Base-by-base conservation (phyloP, 2,888 invertebrate species). In the Spodoptera picta region DNA sequence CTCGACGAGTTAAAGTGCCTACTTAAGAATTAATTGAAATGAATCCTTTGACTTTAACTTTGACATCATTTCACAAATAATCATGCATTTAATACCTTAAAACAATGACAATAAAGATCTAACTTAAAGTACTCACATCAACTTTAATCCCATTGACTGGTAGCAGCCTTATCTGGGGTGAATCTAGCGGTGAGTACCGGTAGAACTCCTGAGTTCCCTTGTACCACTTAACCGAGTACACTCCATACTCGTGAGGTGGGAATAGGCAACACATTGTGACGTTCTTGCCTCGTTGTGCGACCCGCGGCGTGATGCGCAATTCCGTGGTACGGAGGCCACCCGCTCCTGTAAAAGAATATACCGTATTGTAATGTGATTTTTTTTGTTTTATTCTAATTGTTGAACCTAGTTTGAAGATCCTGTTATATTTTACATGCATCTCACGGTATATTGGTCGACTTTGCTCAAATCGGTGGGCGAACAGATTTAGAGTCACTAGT, bases 171-270 rank as follows among this genome's bases (percentile, higher is more conserved):
- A 96, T 97, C 43, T 95, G 95, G 4, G 97, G 97, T 55, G 92
- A 92, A 83, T 97, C 97, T 72, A 96, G 95, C 10, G 98, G 98
- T 11, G 97, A 96, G 88, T 96, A 98, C 81, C 98, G 95, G 92
- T 98, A 98, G 93, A 98, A 98, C 94, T 98, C 98, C 83, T 96
- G 95, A 77, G 93, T 95, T 47, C 98, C 98, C 80, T 96, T 96
- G 95, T 97, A 98, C 97, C 98, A 98, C 95, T 98, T 98, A 63
- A 98, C 97, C 0, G 97, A 96, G 90, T 98, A 98, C 61, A 98
- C 95, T 7, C 96, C 96, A 64, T 96, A 96, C 49, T 96, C 96
- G 82, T 97, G 96, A 77, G 97, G 93, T 87, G 97, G 96, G 91
- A 98, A 98, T 73, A 96, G 90, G 88, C 98, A 98, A 24, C 95